A percentile compares a stretch with the other conserved stretches of the same genome.
phyloP scores from a whole-genome alignment of 1,140 invertebrate species.

The Hypsibius dujardini region DNA sequence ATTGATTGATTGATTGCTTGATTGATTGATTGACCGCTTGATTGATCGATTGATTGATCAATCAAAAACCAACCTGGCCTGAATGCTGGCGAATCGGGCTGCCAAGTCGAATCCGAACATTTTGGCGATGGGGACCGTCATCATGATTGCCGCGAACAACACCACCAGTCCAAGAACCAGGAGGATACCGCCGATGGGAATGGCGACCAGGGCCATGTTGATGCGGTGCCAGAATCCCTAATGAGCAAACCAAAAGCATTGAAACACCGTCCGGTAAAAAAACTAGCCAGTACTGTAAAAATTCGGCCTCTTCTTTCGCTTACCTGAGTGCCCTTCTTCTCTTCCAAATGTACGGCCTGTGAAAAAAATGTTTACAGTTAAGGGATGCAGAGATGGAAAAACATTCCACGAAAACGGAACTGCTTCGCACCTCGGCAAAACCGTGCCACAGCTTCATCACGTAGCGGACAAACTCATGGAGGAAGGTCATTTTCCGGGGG shows the following conservation, averaged over 20 bases:
- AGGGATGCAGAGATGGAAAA: too few relatives aligned
- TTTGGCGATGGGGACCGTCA: not conserved
- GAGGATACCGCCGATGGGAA: not conserved
- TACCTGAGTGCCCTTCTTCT: not conserved
- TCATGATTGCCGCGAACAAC: not conserved
- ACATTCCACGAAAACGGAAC: too few relatives aligned
- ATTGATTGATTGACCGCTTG: too few relatives aligned
- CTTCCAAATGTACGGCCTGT: not conserved
- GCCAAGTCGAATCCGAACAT: not conserved
- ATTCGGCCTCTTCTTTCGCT: too few relatives aligned
- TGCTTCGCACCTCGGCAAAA: too few relatives aligned
- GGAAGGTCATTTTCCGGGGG: not conserved
- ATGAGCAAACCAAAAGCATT: not conserved
- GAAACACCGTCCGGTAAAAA: not conserved
- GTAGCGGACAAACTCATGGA: not conserved
- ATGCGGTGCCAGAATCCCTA: slow-evolving; percentile 1
- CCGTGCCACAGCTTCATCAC: not conserved
- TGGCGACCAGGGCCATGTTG: not conserved
- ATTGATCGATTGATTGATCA: too few relatives aligned
- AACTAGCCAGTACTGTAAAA: not conserved
- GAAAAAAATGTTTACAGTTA: too few relatives aligned
- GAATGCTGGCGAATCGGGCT: not conserved
- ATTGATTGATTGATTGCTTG: too few relatives aligned
- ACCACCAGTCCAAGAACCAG: not conserved
- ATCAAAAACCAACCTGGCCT: too few relatives aligned